Conservation (phyloP, 1,140 invertebrate species). For the Drosophila sucinea region DNA sequence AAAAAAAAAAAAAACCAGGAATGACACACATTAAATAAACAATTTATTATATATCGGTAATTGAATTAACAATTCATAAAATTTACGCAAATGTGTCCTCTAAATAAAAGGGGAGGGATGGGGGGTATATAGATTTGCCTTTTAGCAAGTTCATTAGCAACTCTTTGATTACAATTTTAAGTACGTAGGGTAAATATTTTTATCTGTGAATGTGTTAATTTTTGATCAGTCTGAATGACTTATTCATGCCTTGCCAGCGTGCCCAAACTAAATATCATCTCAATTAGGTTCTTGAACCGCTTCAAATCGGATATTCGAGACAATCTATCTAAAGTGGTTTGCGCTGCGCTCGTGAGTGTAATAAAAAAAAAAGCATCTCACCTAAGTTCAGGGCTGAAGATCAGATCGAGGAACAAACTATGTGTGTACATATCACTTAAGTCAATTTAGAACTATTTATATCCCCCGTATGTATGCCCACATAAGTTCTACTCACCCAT, state of each 20-base stretch:
- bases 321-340: slow-evolving; percentile 3
- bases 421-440: not conserved
- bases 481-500: slow-evolving; percentile 61
- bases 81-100: not conserved
- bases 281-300: slow-evolving; percentile 8
- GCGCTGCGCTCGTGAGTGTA: slow-evolving; percentile 2
- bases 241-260: slow-evolving; percentile 3
- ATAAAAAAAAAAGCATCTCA: slow-evolving; percentile 2
- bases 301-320: slow-evolving; percentile 5
- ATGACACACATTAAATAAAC: not conserved
- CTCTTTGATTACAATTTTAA: slow-evolving; percentile 15
- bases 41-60: not conserved
- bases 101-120: not conserved
- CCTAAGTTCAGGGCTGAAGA: not conserved
- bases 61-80: not conserved
- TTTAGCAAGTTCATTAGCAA: slow-evolving; percentile 14
- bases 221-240: not conserved
- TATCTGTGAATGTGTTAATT: slow-evolving; percentile 8
- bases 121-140: not conserved
- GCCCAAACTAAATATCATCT: slow-evolving; percentile 10
- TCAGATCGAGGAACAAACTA: not conserved
- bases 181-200: slow-evolving; percentile 6
- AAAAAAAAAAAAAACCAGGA: not conserved
- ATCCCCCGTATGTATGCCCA: no score
- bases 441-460: slow-evolving; percentile 1